Percentiles rank a stretch among this genome's conserved stretches.
phyloP scores from a whole-genome alignment of 2,888 invertebrate genomes.

The Drepana falcataria region DNA sequence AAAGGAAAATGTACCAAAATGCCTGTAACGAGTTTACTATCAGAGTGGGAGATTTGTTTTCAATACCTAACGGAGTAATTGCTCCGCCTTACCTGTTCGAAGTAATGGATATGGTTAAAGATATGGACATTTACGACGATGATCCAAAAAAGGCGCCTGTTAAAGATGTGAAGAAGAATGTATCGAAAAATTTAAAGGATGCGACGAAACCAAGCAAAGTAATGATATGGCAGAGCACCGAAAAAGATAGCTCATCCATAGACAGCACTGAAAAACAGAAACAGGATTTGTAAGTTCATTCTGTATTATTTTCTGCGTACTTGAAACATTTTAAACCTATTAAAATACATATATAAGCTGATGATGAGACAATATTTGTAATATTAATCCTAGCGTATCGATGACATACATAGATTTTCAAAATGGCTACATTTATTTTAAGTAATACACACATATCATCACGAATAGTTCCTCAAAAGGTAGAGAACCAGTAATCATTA shows the following conservation, averaged over 20 bases:
- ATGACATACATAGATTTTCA: too few relatives aligned
- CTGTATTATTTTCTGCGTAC: not conserved
- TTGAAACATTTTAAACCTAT: not conserved
- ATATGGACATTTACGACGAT: constrained; percentile 34
- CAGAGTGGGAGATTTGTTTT: constrained; percentile 33
- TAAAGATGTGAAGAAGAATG: constrained; percentile 36
- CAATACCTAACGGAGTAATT: constrained; percentile 10
- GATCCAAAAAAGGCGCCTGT: constrained; percentile 30
- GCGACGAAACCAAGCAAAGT: constrained; percentile 42
- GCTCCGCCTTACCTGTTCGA: constrained; percentile 45
- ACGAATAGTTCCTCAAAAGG: too few relatives aligned
- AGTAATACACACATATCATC: too few relatives aligned
- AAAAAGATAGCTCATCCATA: constrained; percentile 31
- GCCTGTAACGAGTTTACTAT: constrained; percentile 35
- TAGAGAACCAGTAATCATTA: too few relatives aligned
- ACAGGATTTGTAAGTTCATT: constrained; percentile 33
- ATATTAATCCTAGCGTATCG: too few relatives aligned
- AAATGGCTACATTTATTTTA: too few relatives aligned
- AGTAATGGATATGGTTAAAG: constrained; percentile 42
- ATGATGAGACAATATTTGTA: too few relatives aligned
- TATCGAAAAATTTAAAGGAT: constrained; percentile 34
- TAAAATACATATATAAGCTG: too few relatives aligned
- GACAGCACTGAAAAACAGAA: constrained; percentile 31
- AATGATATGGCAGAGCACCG: constrained; percentile 27
- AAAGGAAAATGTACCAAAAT: constrained; percentile 28